Percentiles rank a stretch among this genome's conserved stretches.
Conservation (phyloP, 2,888 invertebrate species). For the Buathra laborator region DNA sequence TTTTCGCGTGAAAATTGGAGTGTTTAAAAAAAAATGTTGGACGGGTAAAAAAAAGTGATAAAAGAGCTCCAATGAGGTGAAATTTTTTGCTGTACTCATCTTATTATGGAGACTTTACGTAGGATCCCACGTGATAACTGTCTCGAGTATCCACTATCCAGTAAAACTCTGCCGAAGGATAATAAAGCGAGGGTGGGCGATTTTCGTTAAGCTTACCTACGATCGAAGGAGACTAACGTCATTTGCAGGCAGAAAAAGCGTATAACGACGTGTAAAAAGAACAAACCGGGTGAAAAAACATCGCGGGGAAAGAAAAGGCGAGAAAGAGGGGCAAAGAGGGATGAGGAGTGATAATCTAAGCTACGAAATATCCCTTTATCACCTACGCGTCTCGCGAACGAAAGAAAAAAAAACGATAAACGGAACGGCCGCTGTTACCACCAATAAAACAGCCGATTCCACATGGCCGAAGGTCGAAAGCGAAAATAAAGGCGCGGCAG, state of each 20-base stretch:
- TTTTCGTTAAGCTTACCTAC: too few species aligned
- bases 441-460: slow-evolving; percentile 66
- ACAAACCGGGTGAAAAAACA: slow-evolving; percentile 20
- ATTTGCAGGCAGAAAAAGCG: slow-evolving; percentile 17
- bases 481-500: slow-evolving; percentile 67
- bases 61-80: too few species aligned
- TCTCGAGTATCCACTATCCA: too few species aligned
- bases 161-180: too few species aligned
- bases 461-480: slow-evolving; percentile 67
- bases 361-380: slow-evolving; percentile 40
- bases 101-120: too few species aligned
- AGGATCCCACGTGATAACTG: too few species aligned
- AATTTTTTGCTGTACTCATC: too few species aligned
- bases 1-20: too few species aligned
- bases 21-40: too few species aligned
- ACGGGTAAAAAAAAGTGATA: too few species aligned
- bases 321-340: slow-evolving; percentile 39
- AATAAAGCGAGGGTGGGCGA: too few species aligned
- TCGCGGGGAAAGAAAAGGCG: neutral
- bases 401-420: slow-evolving; percentile 20
- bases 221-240: slow-evolving; percentile 12
- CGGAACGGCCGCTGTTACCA: slow-evolving; percentile 43
- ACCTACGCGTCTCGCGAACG: slow-evolving; percentile 33
- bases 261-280: slow-evolving; percentile 30
- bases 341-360: slow-evolving; percentile 35